A percentile compares a stretch with the other conserved stretches of the same genome.
Evolutionary conservation across 2,888 invertebrate genomes (phyloP).

Genomic region (Microchrysa polita): DNA sequence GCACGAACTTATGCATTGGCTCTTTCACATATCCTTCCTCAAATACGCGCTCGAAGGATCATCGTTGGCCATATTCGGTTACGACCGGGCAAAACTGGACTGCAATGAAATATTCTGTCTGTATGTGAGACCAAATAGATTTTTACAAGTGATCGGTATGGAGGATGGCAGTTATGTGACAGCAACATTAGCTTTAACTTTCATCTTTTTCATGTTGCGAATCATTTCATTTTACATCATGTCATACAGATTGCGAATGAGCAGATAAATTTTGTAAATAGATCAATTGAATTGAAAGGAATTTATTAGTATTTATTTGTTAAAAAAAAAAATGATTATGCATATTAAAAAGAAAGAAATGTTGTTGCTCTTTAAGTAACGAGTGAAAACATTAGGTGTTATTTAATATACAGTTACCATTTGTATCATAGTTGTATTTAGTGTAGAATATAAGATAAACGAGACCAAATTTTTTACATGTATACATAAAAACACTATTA

Average conservation of each 20-base stretch:
- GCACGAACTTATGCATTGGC: slow-evolving; percentile 80
- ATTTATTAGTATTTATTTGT: slow-evolving; percentile 18
- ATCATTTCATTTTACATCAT: slow-evolving; percentile 74
- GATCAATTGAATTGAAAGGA: neutral
- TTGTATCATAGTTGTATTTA: neutral
- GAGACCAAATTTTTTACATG: slow-evolving; percentile 37
- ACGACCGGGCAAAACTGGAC: slow-evolving; percentile 76
- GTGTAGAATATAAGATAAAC: slow-evolving; percentile 8
- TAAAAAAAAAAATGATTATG: slow-evolving; percentile 10
- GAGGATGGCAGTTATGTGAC: slow-evolving; percentile 72
- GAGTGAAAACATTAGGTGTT: neutral
- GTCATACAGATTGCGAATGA: slow-evolving; percentile 70
- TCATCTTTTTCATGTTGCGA: slow-evolving; percentile 72
- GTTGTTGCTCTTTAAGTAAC: neutral
- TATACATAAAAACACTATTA: neutral
- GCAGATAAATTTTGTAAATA: slow-evolving; percentile 58
- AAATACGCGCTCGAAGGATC: slow-evolving; percentile 90
- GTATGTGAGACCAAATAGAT: slow-evolving; percentile 73
- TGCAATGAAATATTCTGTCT: slow-evolving; percentile 83
- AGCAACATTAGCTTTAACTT: slow-evolving; percentile 72
- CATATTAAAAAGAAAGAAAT: no score
- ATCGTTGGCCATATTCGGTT: slow-evolving; percentile 83
- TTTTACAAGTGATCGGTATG: slow-evolving; percentile 81
- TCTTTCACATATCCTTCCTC: slow-evolving; percentile 88
- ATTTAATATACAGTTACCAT: slow-evolving; percentile 3